Percentiles rank a stretch among this genome's conserved stretches.
Evolutionary conservation across 2,113 vertebrate species (phyloP).

Genomic region (Psittacula cyanocephala): DNA sequence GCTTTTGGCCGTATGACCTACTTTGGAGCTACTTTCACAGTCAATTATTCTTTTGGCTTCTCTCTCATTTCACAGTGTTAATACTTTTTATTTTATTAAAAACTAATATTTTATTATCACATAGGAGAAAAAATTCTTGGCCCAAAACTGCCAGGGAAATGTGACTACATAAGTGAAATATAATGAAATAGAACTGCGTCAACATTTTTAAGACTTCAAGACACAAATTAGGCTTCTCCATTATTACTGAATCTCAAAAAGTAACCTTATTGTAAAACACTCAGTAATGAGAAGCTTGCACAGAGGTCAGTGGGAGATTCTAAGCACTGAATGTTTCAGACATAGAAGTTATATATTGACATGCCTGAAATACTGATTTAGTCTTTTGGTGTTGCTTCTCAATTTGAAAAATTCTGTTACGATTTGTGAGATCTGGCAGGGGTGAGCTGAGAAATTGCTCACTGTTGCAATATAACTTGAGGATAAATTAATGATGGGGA

Average conservation of each 20-base stretch:
- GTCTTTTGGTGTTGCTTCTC: background rate
- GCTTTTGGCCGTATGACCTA: constrained; percentile 40
- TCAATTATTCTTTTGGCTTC: background rate
- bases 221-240: background rate
- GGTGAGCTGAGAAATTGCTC: background rate
- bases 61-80: background rate
- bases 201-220: background rate
- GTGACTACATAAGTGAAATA: background rate
- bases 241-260: background rate
- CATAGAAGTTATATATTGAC: background rate
- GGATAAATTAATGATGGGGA: background rate
- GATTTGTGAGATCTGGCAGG: background rate
- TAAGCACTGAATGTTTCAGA: background rate
- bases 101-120: background rate
- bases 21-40: constrained; percentile 22
- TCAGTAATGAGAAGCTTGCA: background rate
- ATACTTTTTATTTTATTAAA: background rate
- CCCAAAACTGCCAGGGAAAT: background rate
- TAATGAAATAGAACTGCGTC: background rate
- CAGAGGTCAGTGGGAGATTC: background rate
- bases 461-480: background rate
- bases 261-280: background rate
- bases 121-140: background rate
- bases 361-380: background rate
- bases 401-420: background rate